A percentile compares a stretch with the other conserved stretches of the same genome.
These are phyloP conservation scores for Lomographa bimaculata DNA, from an alignment of 2,888 invertebrate species.

Conservation along the genomic window DNA sequence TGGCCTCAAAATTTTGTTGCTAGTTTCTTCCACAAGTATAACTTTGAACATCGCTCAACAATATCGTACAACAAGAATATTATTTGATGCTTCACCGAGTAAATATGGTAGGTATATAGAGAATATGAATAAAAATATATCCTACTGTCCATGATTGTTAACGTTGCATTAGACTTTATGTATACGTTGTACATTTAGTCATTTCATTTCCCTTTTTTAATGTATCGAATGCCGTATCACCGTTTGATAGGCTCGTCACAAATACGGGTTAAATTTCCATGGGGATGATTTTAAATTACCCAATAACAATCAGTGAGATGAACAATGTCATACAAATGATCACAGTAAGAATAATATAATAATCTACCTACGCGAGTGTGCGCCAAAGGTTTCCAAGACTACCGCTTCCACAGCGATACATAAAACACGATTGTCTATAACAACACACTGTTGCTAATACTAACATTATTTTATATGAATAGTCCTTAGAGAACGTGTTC, in stretches of 20 bases:
- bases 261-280: no score
- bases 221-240: no score
- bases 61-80: conserved; percentile 8
- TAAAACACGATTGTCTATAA: conserved; percentile 32
- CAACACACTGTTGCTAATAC: conserved; percentile 31
- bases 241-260: no score
- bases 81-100: conserved; percentile 4
- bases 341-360: conserved; percentile 77
- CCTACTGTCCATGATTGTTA: no score
- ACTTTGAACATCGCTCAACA: conserved; percentile 11
- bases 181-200: no score
- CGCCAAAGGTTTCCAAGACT: conserved; percentile 69
- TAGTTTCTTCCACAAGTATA: no score
- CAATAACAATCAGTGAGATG: conserved; percentile 7
- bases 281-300: no score
- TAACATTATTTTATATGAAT: conserved; percentile 27
- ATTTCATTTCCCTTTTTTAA: no score
- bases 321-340: conserved; percentile 51
- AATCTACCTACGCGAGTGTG: conserved; percentile 80
- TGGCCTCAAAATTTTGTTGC: no score
- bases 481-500: conserved; percentile 31
- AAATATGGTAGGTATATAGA: conserved; percentile 9
- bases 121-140: no score
- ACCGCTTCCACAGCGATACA: conserved; percentile 31
- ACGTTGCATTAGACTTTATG: no score